Evolutionary conservation across 2,797 vertebrate species (phyloP), one percentile per base, ranked within the genome.

Genomic region (Acrossocheilus wenchowensis): DNA sequence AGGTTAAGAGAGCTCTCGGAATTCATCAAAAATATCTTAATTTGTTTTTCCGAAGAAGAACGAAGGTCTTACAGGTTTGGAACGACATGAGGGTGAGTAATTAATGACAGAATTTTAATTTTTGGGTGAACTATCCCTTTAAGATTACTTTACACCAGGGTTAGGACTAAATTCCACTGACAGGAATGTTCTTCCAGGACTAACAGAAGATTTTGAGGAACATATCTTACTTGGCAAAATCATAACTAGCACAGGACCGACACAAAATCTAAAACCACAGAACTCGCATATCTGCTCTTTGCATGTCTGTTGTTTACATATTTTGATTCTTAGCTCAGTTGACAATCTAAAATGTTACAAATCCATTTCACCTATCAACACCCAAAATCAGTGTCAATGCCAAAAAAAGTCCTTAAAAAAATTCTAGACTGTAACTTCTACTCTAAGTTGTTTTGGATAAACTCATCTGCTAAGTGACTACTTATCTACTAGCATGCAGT

Each of bases 401-500:
- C 50, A 39, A 41, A 71, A 72, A 72, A 21, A 36, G 12, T 6
- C 26, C 66, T 69, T 69, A 3, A 30, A 26, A 50, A 11, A 9
- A n/a, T 39, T 41, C 21, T 14, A 26, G 52, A 21, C 21, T 41
- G 52, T 23, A 57, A 57, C 34, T 12, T 54, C 34, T 39, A 11
- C 9, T 7, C 6, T 11, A 26, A 45, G 6, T 15, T 79, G 23
- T 62, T 62, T 43, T 45, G 39, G 60, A 68, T 68, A 14, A 36
- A 81, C 43, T 36, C 41, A 48, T 21, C 79, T 69, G 17, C 19
- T 48, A 50, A 81, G 36, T 57, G 77, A 8, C 43, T 21, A 23
- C 43, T 68, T 48, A 36, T 11, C 62, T 11, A 81, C 78, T 79
- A 78, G 72, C 77, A 62, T 52, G 26, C 30, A 64, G 34, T 15